Base-by-base conservation (phyloP, 2,797 vertebrate species). In the Pantherophis vulpinus region DNA sequence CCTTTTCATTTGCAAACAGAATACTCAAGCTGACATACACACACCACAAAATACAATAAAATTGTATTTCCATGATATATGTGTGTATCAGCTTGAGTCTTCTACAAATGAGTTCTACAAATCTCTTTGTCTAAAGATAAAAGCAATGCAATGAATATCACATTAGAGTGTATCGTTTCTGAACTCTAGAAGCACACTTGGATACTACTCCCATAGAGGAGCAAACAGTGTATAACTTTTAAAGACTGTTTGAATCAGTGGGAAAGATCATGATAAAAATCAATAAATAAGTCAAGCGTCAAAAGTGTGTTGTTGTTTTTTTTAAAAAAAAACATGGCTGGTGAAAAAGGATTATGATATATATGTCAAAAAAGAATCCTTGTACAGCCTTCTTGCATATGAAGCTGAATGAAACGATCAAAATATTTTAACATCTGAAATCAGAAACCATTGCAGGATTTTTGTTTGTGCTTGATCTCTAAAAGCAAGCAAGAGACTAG, bases 341-440 rank as follows among this genome's bases (percentile, higher is more conserved):
- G 0, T 90, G 37, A 95, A 61, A 96, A 89, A 51, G 92, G 93
- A 91, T 93, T 95, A 93, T 93, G 66, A 94, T 95, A 93, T 58
- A 95, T 66, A 95, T 89, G 95, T 90, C 37, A 12, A 14, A 51
- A 91, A 96, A 37, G 14, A 42, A 3, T 91, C 91, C 90, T 79
- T 93, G 92, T 95, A 56, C 47, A 92, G 37, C 83, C n/a, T 1
- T 54, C 8, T 90, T 93, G 86, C 4, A 90, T 51, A 94, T 90
- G 37, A 94, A 91, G 2, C 58, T 94, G 54, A 70, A 93, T n/a
- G 94, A 56, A 87, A 94, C 1, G 27, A 18, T 92, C 92, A 90
- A 60, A 93, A 90, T 89, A 92, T 94, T 58, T 70, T 0, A 8
- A 29, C 74, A 66, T 92, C 66, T 87, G 55, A 91, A 95, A 91